Conservation (phyloP, 2,113 vertebrate genomes). For the Alethe diademata region DNA sequence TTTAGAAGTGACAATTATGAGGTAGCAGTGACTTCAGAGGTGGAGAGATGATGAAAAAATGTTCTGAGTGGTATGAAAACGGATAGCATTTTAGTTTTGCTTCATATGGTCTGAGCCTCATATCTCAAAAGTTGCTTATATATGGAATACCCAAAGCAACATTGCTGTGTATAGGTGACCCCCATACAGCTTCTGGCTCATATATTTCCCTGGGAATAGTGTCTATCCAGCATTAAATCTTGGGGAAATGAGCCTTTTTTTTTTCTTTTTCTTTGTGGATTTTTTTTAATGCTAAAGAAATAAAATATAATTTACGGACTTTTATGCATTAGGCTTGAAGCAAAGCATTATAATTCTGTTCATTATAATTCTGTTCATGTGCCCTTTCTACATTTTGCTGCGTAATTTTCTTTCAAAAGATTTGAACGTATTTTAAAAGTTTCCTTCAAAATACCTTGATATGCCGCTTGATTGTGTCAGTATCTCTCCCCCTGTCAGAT, state of each 20-base stretch:
- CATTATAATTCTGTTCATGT: background rate
- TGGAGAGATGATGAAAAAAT: background rate
- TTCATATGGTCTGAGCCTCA: background rate
- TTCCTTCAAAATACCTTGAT: background rate
- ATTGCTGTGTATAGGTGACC: background rate
- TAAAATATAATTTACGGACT: background rate
- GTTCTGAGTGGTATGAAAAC: background rate
- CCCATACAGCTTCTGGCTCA: background rate
- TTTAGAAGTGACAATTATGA: background rate
- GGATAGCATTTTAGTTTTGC: background rate
- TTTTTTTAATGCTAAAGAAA: background rate
- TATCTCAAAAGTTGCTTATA: background rate
- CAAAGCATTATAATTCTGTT: background rate
- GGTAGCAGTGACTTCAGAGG: background rate
- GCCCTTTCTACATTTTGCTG: background rate
- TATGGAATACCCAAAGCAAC: background rate
- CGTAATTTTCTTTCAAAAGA: background rate
- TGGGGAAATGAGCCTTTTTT: rapidly evolving
- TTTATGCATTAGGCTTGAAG: background rate
- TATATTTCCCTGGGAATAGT: background rate
- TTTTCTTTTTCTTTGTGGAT: background rate
- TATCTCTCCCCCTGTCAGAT: background rate
- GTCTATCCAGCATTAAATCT: background rate
- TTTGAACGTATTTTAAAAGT: background rate
- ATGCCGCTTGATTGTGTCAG: background rate